Conservation (phyloP, 2,888 invertebrate species). For the Morpho deidamia region DNA sequence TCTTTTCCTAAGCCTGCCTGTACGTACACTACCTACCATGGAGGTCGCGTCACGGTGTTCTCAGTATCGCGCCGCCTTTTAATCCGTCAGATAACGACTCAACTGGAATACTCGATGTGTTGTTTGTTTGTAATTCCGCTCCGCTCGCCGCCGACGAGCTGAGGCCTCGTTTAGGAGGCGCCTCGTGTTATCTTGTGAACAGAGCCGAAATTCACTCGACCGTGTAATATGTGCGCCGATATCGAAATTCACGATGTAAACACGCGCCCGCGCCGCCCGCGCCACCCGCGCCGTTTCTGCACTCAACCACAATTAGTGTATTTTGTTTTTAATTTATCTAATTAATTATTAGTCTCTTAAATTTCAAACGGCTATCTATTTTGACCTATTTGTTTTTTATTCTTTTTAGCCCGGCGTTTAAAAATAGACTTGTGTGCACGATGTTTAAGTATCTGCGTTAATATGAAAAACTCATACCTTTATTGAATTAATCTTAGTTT, state of each 20-base stretch:
- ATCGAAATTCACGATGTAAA: slow-evolving; percentile 36
- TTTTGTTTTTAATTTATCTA: background rate
- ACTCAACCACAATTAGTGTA: slow-evolving; percentile 4
- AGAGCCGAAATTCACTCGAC: slow-evolving; percentile 55
- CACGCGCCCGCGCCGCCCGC: slow-evolving; percentile 20
- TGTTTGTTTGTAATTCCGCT: slow-evolving; percentile 59
- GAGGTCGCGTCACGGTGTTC: slow-evolving; percentile 28
- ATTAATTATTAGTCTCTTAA: no score
- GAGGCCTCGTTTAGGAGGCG: slow-evolving; percentile 68
- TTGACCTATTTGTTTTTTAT: no score
- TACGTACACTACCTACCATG: slow-evolving; percentile 49
- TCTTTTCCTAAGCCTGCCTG: slow-evolving; percentile 43
- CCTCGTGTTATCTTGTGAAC: slow-evolving; percentile 59
- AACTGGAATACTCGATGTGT: slow-evolving; percentile 36
- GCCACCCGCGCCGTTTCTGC: slow-evolving; percentile 3
- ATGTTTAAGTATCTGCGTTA: no score
- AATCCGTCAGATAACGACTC: slow-evolving; percentile 55
- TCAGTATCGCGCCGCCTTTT: slow-evolving; percentile 38
- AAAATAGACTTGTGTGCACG: no score
- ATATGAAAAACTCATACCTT: no score
- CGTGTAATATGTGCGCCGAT: slow-evolving; percentile 55
- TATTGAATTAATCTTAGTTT: no score
- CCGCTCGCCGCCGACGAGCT: slow-evolving; percentile 42
- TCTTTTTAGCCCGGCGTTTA: no score
- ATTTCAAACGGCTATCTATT: no score